Evolutionary conservation across 2,797 vertebrate species (phyloP), one percentile per base, ranked within the genome.

Genomic region (Platyrinchus mystaceus): DNA sequence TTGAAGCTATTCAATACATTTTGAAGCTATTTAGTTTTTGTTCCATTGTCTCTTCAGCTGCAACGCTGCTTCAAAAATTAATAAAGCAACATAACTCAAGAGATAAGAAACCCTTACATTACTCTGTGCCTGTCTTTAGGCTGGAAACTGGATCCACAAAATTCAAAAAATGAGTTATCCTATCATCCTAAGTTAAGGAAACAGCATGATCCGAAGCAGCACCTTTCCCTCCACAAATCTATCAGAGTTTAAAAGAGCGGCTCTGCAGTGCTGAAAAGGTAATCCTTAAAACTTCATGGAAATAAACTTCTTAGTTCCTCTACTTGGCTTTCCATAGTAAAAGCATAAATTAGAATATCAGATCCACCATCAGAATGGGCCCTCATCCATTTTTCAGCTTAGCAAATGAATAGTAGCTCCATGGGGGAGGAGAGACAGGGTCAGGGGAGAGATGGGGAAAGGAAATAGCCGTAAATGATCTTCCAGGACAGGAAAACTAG

Each of bases 341-440:
- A 91, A 93, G 83, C 44, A 59, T 53, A 71, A 86, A 95, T 37
- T 14, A 76, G 68, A 91, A 7, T 60, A 80, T 74, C 76, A 95
- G 64, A 70, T 14, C 62, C 71, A 92, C 44, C 68, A 77, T 49
- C 70, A 83, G 71, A 95, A 92, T 17, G 41, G 52, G 68, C 32
- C 53, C 76, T n/a, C 75, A 67, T 5, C 46, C 81, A 73, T 24
- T 86, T 73, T n/a, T 79, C 77, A 84, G 70, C 60, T 90, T 73
- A 36, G 84, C 71, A 93, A 92, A 85, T 59, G 34, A 94, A 93
- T 37, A 76, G 89, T 3, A 6, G 47, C 75, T 73, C 78, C 52
- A 20, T 2, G 14, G 55, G 43, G 58, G 41, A 67, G 41, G 36
- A 73, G 58, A 87, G 24, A 30, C 21, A 53, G 58, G 16, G 34